Evolutionary conservation across 1,140 invertebrate species (phyloP), one percentile per base, ranked within the genome.

Genomic region (Ostrea edulis): DNA sequence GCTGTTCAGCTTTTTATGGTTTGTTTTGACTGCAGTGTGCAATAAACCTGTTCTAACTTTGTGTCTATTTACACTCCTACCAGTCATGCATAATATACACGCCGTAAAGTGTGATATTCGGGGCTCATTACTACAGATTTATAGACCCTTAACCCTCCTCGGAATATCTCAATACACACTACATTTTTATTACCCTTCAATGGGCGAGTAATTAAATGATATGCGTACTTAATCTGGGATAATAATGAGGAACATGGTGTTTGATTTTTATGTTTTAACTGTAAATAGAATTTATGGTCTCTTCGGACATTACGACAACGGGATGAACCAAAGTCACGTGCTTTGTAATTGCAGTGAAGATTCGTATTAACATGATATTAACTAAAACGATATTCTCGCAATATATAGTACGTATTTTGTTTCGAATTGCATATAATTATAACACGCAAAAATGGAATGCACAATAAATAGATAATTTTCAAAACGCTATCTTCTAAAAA

Each of bases 221-320:
- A 77, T 77, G 68, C 25, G 25, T 35, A 77, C 68, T 77, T 77
- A 77, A 77, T 77, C 68, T 9, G 25, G 11, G 68, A 77, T 77
- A 77, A 77, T 77, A 77, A 77, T 77, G 68, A 35, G 22, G 29
- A 77, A 77, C 68, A 77, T 77, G 68, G 68, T 77, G 25, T 77
- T 77, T 77, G 29, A 77, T 77, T 77, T 77, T 77, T 77, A 77
- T 77, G 68, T 77, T 77, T 77, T 77, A 77, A 77, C 68, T 77
- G 68, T 77, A 77, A 77, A 77, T 29, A 29, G 29, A 77, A 77
- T 77, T 77, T 22, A 77, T 77, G 68, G 68, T 77, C 68, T 77
- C 68, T 25, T 77, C 14, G 68, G 68, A 77, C 68, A 44, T 77
- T 44, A 77, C 22, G 29, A 77, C 55, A 20, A 20, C 55, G 55